Conservation (phyloP, 2,113 vertebrate species). For the Corythornis madagascariensis region DNA sequence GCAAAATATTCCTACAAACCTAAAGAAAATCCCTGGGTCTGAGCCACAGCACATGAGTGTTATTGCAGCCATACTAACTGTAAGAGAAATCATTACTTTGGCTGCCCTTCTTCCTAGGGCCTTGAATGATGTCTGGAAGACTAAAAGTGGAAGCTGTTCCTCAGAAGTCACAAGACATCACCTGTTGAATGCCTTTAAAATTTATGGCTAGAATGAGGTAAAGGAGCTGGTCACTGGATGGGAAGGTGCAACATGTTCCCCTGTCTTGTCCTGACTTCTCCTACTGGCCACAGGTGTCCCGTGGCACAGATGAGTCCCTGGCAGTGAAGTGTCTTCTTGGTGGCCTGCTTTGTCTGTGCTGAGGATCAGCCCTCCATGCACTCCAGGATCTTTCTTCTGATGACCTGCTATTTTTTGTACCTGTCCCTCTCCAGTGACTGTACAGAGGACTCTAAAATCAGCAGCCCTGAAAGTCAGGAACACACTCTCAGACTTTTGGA, state of each 20-base stretch:
- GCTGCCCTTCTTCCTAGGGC: background rate
- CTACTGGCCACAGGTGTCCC: background rate
- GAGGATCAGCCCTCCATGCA: background rate
- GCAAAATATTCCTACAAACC: background rate
- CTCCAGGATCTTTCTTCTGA: background rate
- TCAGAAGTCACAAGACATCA: background rate
- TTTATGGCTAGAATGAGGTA: background rate
- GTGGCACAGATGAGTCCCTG: fast-evolving
- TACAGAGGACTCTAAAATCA: background rate
- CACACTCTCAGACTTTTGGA: background rate
- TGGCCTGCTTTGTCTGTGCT: background rate
- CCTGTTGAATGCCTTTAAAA: background rate
- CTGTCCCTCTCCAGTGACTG: background rate
- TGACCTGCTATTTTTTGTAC: background rate
- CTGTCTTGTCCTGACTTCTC: background rate
- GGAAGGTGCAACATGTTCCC: fast-evolving
- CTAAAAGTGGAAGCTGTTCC: background rate
- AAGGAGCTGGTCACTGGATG: background rate
- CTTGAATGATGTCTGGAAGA: background rate
- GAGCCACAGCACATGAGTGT: background rate
- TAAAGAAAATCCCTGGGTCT: background rate
- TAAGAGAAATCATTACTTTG: background rate
- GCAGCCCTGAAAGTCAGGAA: background rate
- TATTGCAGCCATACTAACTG: background rate
- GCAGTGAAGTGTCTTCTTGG: background rate